Evolutionary conservation across 2,888 invertebrate species (phyloP).

Genomic region (Pemphredon lugubris): DNA sequence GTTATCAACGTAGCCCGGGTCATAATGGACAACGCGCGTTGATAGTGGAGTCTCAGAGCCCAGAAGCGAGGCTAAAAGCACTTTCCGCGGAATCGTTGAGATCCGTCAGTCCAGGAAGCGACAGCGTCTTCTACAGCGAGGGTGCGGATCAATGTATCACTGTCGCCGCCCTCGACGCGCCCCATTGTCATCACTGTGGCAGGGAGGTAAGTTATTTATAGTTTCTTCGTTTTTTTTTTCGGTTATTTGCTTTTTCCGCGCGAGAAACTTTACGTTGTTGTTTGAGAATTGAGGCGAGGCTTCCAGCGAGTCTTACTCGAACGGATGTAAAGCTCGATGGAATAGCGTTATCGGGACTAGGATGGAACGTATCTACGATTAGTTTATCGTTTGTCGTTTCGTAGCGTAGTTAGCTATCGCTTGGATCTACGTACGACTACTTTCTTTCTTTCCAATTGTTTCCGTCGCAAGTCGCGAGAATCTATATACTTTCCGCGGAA

Average conservation of each 20-base stretch:
- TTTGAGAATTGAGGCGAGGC: too few relatives aligned
- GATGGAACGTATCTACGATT: too few relatives aligned
- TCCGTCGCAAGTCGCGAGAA: constrained; percentile 1
- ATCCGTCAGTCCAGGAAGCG: constrained; percentile 95
- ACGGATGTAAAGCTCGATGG: too few relatives aligned
- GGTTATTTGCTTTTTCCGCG: not conserved
- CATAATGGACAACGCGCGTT: constrained; percentile 74
- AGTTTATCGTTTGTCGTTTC: too few relatives aligned
- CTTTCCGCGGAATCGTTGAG: constrained; percentile 93
- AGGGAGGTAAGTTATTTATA: constrained; percentile 84
- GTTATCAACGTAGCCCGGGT: constrained; percentile 81
- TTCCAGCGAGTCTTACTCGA: too few relatives aligned
- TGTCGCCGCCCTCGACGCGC: constrained; percentile 70
- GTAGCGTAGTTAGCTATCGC: constrained; percentile 36
- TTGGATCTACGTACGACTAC: constrained; percentile 22
- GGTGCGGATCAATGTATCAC: constrained; percentile 83
- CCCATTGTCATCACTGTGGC: constrained; percentile 92
- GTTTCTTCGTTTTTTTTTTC: not conserved
- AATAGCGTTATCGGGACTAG: too few relatives aligned
- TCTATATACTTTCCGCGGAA: not conserved
- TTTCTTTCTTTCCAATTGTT: constrained; percentile 27
- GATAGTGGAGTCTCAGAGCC: constrained; percentile 78
- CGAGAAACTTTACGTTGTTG: not conserved
- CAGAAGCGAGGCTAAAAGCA: constrained; percentile 86
- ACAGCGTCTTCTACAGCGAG: constrained; percentile 94